Evolutionary conservation across 1,140 invertebrate genomes (phyloP), one percentile per base, ranked within the genome.

Genomic region (Pseudomyrmex cubaensis): DNA sequence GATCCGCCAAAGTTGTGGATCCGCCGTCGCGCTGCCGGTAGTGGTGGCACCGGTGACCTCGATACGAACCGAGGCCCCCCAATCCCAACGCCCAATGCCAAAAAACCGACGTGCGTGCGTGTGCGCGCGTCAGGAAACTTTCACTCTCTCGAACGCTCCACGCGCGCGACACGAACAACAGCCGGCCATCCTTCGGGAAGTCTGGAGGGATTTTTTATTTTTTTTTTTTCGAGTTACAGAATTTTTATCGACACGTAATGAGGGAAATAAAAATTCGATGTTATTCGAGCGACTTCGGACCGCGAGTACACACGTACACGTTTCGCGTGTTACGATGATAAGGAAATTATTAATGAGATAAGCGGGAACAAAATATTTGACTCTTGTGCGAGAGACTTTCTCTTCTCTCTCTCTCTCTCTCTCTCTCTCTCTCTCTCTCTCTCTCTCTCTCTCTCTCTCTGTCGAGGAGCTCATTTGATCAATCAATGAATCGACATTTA

Each of bases 41-140:
- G 93, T 94, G 92, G 93, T 93, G 92, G 93, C 91, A 93, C 87
- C 90, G 89, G 89, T 94, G 93, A 93, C 93, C 93, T 94, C 93
- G 93, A 94, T 94, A 93, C 86, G 72, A 91, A 86, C 84, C 90
- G 89, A 88, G 90, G 86, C 90, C 92, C 90, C 90, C 92, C 92
- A 92, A 93, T 93, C 92, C 91, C 88, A 90, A 91, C 74, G 89
- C 87, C 91, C 92, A 94, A 93, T 93, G 93, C 93, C 92, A 93
- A 94, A 94, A 94, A 93, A 90, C 86, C 90, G 90, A 85, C 84
- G 74, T 84, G 84, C 76, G 83, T 83, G 70, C 66, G 15, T 59
- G 59, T 63, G 64, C 46, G 25, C 67, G 50, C 7, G 48, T 35
- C 13, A 84, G 77, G 83, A 88, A 93, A 94, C 93, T 94, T 94